A percentile compares a stretch with the other conserved stretches of the same genome.
These are phyloP conservation scores for Conomelus anceps DNA, from an alignment of 2,888 invertebrate genomes.

Conservation along the genomic window DNA sequence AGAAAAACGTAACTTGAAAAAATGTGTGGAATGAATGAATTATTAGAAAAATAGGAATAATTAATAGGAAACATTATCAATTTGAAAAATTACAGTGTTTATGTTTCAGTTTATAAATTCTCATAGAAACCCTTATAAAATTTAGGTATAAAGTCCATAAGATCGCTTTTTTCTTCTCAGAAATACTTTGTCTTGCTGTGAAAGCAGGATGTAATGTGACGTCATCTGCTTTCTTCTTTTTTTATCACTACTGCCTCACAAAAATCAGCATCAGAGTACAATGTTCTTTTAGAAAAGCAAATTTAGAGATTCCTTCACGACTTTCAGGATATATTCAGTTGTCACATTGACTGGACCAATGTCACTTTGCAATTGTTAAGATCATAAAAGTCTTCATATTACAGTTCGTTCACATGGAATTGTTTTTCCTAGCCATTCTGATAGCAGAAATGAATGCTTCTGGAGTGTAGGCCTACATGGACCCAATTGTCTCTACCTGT, in stretches of 20 bases:
- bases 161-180: background rate
- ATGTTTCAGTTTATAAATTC: background rate
- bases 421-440: conserved; percentile 33
- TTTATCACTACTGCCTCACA: background rate
- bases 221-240: background rate
- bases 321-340: background rate
- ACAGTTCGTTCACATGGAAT: conserved; percentile 33
- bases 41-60: too few species aligned
- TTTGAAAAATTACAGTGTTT: background rate
- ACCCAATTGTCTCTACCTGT: conserved; percentile 23
- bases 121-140: background rate
- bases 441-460: conserved; percentile 31
- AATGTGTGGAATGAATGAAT: too few species aligned
- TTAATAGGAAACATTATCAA: too few species aligned
- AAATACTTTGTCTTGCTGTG: background rate
- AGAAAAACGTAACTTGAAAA: too few species aligned
- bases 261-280: background rate
- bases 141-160: background rate
- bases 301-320: background rate
- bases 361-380: conserved; percentile 28
- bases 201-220: background rate
- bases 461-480: conserved; percentile 31
- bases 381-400: conserved; percentile 33
- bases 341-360: background rate
- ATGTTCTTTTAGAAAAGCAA: background rate